These are phyloP conservation scores for Rana temporaria DNA, from an alignment of 2,113 vertebrate species.

Conservation along the genomic window DNA sequence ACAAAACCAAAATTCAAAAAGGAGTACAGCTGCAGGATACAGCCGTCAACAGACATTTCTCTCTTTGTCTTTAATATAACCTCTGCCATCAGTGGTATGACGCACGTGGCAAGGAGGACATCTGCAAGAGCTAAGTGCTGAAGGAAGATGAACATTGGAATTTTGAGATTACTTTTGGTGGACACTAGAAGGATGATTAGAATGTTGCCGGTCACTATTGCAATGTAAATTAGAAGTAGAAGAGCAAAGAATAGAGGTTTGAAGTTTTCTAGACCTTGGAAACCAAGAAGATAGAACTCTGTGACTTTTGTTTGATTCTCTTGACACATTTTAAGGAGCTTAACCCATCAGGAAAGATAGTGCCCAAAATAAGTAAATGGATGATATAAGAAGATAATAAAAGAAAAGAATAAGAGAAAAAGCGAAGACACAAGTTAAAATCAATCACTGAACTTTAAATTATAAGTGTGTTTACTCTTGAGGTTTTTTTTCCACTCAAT, in stretches of 20 bases:
- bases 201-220: slow-evolving; percentile 17
- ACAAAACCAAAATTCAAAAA: slow-evolving; percentile 8
- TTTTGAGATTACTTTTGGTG: background rate
- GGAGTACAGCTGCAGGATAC: background rate
- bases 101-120: slow-evolving; percentile 4
- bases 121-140: slow-evolving; percentile 28
- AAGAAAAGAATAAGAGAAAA: too few relatives aligned
- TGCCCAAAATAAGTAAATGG: too few relatives aligned
- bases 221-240: slow-evolving; percentile 6
- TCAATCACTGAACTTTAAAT: too few relatives aligned
- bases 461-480: too few relatives aligned
- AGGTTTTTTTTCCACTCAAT: too few relatives aligned
- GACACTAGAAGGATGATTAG: slow-evolving; percentile 27
- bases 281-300: slow-evolving; percentile 18
- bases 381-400: too few relatives aligned
- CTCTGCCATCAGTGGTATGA: slow-evolving; percentile 3
- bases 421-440: too few relatives aligned
- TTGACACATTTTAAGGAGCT: background rate
- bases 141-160: slow-evolving; percentile 40
- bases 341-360: too few relatives aligned
- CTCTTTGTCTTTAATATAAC: background rate
- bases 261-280: background rate
- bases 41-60: background rate
- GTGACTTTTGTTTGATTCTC: slow-evolving; percentile 41
- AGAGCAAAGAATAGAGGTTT: slow-evolving; percentile 11